Evolutionary conservation across 2,113 vertebrate genomes (phyloP), one percentile per base, ranked within the genome.

Genomic region (Spilogale gracilis): DNA sequence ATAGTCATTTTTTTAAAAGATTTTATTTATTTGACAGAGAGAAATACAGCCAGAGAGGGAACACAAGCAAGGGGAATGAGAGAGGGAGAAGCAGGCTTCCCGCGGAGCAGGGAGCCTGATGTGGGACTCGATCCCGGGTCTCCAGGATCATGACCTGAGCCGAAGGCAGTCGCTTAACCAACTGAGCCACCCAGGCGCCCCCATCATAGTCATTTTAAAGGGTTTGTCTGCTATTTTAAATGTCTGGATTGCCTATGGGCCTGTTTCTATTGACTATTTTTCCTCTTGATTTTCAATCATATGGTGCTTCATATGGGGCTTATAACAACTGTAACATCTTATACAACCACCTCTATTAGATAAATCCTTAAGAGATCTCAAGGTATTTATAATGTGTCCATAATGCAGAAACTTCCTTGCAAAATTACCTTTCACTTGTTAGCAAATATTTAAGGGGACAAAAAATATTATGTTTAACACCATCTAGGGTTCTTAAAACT

Each of bases 351-450:
- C 32, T 32, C 23, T 88, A 10, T 45, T 92, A 48, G 18, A 67
- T 18, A 89, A 69, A 78, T 82, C 25, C 20, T 27, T 92, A 48
- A 79, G 7, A 27, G 58, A 9, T 52, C 43, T 89, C 45, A 13
- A 85, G 54, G 30, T 56, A 63, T 60, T 82, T 76, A 87, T 50
- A 71, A 65, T 54, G 9, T 17, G 21, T 76, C 14, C 65, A 48
- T 61, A 80, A 85, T 56, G 65, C 45, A 91, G 82, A 94, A 50
- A 48, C n/a, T 89, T 80, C 38, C 89, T 95, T 65, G 56, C 54
- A 38, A 89, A 92, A 80, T 80, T 38, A 95, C 23, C n/a, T 54
- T n/a, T 25, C 67, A 14, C 13, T 25, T 60, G 16, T 23, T 38
- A 56, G 52, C 32, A 61, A 32, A 61, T 69, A 43, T 18, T 54